phyloP scores from a whole-genome alignment of 2,797 vertebrate genomes.

The Cynopterus sphinx region DNA sequence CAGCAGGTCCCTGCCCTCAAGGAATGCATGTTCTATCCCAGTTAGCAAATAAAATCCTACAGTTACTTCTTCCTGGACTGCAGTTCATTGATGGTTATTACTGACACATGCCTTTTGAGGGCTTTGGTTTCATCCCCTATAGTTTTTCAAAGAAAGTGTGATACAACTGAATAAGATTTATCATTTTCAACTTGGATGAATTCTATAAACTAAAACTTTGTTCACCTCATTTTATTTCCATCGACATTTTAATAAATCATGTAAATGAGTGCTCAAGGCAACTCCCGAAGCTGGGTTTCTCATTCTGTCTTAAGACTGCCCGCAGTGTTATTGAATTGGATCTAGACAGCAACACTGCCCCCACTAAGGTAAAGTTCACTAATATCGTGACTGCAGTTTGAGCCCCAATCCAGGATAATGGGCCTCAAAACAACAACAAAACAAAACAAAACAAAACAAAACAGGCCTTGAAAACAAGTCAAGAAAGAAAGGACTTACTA shows the following conservation, averaged over 20 bases:
- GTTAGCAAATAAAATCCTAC: background rate
- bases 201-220: background rate
- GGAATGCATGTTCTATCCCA: background rate
- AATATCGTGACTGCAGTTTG: background rate
- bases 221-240: background rate
- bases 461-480: background rate
- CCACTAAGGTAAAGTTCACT: background rate
- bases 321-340: background rate
- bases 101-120: background rate
- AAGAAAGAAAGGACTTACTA: background rate
- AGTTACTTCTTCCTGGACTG: background rate
- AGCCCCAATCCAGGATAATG: background rate
- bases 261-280: background rate
- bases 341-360: background rate
- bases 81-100: background rate
- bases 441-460: no score
- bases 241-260: background rate
- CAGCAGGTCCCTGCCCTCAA: background rate
- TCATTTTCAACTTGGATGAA: background rate
- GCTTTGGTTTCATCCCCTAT: background rate
- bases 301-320: background rate
- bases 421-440: background rate
- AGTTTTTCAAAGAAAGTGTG: background rate
- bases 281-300: background rate
- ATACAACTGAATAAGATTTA: accelerated